A percentile compares a stretch with the other conserved stretches of the same genome.
phyloP scores from a whole-genome alignment of 2,888 invertebrate genomes.

The Brachypalpus laphriformis region DNA sequence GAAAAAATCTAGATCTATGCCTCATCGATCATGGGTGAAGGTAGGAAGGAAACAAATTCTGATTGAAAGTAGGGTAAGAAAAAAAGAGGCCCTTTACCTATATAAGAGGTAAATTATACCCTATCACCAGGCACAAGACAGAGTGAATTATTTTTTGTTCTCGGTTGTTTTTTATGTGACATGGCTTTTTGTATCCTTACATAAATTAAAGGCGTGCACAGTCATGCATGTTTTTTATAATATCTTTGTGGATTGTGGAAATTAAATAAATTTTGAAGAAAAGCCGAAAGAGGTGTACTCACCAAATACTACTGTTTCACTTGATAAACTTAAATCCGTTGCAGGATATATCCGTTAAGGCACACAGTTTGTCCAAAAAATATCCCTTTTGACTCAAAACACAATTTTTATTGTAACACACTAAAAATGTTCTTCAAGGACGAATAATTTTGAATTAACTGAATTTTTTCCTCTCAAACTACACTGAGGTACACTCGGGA shows the following conservation, averaged over 20 bases:
- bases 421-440: neutral
- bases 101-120: constrained; percentile 17
- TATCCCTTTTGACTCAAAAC: neutral
- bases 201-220: constrained; percentile 53
- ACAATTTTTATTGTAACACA: neutral
- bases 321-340: neutral
- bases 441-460: constrained; percentile 3
- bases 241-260: constrained; percentile 8
- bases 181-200: constrained; percentile 22
- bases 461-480: neutral
- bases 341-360: constrained; percentile 7
- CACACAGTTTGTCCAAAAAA: neutral
- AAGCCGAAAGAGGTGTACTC: constrained; percentile 52
- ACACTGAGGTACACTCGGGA: neutral
- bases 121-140: constrained; percentile 31
- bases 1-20: constrained; percentile 43
- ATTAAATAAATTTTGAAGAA: constrained; percentile 24
- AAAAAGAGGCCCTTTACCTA: neutral
- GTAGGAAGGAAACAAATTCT: neutral
- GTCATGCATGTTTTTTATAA: constrained; percentile 11
- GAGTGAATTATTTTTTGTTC: constrained; percentile 18
- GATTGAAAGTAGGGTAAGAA: constrained; percentile 31
- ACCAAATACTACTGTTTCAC: constrained; percentile 13
- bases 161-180: constrained; percentile 30
- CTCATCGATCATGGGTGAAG: constrained; percentile 40